These are phyloP conservation scores for Callipepla squamata DNA, from an alignment of 2,113 vertebrate genomes.

Conservation along the genomic window DNA sequence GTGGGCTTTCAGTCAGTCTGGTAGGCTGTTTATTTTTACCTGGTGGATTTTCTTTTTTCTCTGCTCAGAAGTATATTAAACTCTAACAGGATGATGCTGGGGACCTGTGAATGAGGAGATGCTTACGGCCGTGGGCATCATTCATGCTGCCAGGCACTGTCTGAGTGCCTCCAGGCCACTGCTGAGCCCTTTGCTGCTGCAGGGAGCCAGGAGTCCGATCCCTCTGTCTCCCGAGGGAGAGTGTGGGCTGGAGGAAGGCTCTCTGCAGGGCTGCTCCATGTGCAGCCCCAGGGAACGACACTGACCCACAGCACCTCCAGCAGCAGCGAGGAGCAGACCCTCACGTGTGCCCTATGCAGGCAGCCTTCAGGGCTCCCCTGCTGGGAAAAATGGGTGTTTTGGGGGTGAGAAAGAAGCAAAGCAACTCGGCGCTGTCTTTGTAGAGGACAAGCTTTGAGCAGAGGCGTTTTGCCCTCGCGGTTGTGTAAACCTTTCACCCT, in stretches of 20 bases:
- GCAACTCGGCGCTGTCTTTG: background rate
- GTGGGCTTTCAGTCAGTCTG: background rate
- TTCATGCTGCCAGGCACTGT: background rate
- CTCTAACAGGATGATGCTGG: background rate
- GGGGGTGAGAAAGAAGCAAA: background rate
- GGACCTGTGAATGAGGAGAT: background rate
- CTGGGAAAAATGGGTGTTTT: background rate
- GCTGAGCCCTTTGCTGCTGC: background rate
- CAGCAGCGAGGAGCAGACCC: background rate
- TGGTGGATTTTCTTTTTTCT: background rate
- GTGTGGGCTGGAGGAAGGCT: no score
- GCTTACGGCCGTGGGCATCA: background rate
- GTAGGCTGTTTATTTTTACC: background rate
- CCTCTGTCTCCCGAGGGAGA: background rate
- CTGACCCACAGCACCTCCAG: background rate
- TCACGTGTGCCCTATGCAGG: fast-evolving
- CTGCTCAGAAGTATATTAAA: background rate
- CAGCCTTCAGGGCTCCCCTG: background rate
- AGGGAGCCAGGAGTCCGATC: background rate
- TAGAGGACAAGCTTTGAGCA: background rate
- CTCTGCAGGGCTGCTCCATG: no score
- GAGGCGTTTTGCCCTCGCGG: background rate
- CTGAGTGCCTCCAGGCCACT: background rate
- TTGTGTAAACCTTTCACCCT: background rate
- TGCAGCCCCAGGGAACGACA: background rate